Conservation (phyloP, 2,888 invertebrate species). For the Drosophila prostipennis region DNA sequence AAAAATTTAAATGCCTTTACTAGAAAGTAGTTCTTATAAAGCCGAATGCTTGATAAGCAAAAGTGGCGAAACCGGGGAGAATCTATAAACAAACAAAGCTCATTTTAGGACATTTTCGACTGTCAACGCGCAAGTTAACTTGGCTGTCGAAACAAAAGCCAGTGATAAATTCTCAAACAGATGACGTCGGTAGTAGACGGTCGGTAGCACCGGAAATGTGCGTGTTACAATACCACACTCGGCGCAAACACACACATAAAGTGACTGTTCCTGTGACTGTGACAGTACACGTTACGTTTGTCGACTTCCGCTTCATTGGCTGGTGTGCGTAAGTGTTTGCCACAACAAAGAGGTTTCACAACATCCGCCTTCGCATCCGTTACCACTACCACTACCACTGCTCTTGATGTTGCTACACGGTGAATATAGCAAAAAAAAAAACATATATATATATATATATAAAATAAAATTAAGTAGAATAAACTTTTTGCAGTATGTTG, state of each 20-base stretch:
- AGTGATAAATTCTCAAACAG: constrained; percentile 62
- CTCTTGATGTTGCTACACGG: neutral
- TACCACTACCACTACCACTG: constrained; percentile 18
- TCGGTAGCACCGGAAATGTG: constrained; percentile 61
- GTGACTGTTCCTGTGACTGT: constrained; percentile 32
- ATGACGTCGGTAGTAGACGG: constrained; percentile 19
- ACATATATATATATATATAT: neutral
- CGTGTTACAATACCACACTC: constrained; percentile 59
- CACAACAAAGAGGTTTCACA: constrained; percentile 59
- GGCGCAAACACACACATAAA: constrained; percentile 4
- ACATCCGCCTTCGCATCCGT: constrained; percentile 55
- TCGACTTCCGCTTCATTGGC: constrained; percentile 66
- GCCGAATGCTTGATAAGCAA: no score
- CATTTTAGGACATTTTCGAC: constrained; percentile 57
- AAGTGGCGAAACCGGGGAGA: neutral
- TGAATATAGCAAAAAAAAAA: neutral
- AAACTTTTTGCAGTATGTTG: constrained; percentile 36
- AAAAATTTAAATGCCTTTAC: no score
- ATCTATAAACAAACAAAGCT: neutral
- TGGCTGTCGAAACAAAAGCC: constrained; percentile 63
- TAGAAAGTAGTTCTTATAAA: neutral
- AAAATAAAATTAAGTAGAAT: constrained; percentile 59
- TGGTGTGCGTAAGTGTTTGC: constrained; percentile 48
- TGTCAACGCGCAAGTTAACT: constrained; percentile 61
- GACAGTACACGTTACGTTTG: constrained; percentile 57